Percentiles rank a stretch among this genome's conserved stretches.
These are phyloP conservation scores for Corvus moneduloides DNA, from an alignment of 2,113 vertebrate species.

Conservation along the genomic window DNA sequence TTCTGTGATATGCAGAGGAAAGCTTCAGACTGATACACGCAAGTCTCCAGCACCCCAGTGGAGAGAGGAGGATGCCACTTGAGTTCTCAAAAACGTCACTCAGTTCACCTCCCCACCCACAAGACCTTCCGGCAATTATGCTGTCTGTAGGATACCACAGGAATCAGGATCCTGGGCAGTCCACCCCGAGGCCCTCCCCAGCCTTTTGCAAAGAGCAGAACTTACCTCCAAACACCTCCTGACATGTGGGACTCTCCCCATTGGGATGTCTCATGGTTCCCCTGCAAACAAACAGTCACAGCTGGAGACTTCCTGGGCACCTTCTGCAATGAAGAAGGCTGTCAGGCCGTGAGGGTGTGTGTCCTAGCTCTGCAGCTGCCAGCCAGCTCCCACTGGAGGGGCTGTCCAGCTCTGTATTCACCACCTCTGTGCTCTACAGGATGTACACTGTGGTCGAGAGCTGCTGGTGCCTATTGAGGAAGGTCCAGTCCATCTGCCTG, in stretches of 20 bases:
- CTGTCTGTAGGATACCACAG: neutral
- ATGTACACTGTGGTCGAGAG: neutral
- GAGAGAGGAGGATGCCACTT: neutral
- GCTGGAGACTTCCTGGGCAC: neutral
- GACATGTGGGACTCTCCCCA: neutral
- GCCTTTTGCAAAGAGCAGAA: neutral
- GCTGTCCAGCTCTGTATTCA: neutral
- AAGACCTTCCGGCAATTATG: neutral
- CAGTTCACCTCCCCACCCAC: neutral
- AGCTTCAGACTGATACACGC: neutral
- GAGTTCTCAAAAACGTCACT: neutral
- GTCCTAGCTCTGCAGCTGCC: neutral
- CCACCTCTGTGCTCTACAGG: neutral
- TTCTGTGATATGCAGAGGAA: neutral
- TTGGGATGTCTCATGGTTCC: neutral
- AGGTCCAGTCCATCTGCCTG: neutral
- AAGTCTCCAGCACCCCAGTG: neutral
- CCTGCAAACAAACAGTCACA: neutral
- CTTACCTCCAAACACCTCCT: constrained; percentile 50
- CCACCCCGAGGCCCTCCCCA: neutral
- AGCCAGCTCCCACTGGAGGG: neutral
- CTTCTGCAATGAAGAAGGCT: neutral
- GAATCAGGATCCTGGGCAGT: neutral
- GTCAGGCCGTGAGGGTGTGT: neutral
- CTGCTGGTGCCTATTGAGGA: neutral